Conservation (phyloP, 2,113 vertebrate genomes). For the Hemiprocne comata region DNA sequence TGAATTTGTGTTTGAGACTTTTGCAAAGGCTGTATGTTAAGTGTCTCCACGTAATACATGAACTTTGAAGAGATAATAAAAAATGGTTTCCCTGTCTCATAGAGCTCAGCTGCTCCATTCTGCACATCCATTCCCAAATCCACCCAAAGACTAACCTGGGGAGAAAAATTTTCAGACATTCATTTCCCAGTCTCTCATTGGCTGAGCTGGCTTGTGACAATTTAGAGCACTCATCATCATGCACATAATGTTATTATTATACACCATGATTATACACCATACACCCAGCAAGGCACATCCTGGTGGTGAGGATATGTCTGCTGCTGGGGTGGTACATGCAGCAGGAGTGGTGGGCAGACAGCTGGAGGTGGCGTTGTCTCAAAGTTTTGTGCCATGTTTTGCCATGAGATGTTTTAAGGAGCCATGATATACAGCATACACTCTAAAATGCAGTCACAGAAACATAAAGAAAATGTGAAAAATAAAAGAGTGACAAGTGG, state of each 20-base stretch:
- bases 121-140: not conserved
- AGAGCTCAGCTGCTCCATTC: not conserved
- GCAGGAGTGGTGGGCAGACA: not conserved
- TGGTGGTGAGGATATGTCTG: not conserved
- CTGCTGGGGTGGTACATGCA: not conserved
- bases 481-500: not conserved
- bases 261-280: not conserved
- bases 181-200: not conserved
- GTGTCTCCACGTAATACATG: not conserved
- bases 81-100: not conserved
- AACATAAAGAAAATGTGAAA: not conserved
- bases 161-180: not conserved
- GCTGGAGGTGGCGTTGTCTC: not conserved
- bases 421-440: not conserved
- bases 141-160: not conserved
- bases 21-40: not conserved
- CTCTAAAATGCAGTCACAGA: not conserved
- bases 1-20: not conserved
- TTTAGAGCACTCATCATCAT: not conserved
- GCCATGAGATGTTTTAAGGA: not conserved
- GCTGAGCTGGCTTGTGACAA: not conserved
- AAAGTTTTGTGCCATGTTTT: not conserved
- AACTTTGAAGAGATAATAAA: not conserved
- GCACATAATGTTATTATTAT: fast-evolving
- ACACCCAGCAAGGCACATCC: not conserved